These are phyloP conservation scores for Cydia pomonella DNA, from an alignment of 1,140 invertebrate genomes.

Conservation along the genomic window DNA sequence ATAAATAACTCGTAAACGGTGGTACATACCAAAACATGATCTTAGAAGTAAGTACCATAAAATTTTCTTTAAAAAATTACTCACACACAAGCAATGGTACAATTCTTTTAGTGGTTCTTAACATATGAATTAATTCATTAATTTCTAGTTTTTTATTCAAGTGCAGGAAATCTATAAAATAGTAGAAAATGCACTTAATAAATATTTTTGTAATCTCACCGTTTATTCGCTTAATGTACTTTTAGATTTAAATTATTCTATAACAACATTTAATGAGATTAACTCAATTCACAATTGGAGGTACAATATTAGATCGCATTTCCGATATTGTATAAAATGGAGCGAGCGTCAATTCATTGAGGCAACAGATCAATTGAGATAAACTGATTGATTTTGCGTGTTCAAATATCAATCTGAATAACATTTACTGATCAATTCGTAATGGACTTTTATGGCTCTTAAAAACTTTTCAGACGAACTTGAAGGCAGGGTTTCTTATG, in stretches of 20 bases:
- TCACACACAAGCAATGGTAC: too few species aligned
- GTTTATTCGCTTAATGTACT: too few species aligned
- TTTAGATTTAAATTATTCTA: neutral
- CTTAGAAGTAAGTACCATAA: too few species aligned
- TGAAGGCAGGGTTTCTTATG: neutral
- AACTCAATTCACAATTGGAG: neutral
- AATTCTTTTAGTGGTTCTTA: too few species aligned
- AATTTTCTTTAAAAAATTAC: too few species aligned
- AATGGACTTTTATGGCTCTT: neutral
- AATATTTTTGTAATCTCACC: too few species aligned
- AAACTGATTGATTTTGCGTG: neutral
- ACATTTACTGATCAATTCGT: neutral
- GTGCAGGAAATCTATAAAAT: too few species aligned
- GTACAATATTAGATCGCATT: neutral
- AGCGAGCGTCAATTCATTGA: conserved; percentile 13
- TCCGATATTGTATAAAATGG: conserved; percentile 1
- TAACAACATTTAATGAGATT: neutral
- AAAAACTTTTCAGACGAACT: neutral
- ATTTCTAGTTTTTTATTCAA: too few species aligned
- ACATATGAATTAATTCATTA: too few species aligned
- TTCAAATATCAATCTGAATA: neutral
- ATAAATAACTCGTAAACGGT: too few species aligned
- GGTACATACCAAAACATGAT: too few species aligned
- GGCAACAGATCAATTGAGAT: neutral
- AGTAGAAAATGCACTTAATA: too few species aligned